Evolutionary conservation across 2,113 vertebrate genomes (phyloP), one percentile per base, ranked within the genome.

Genomic region (Clupea harengus): DNA sequence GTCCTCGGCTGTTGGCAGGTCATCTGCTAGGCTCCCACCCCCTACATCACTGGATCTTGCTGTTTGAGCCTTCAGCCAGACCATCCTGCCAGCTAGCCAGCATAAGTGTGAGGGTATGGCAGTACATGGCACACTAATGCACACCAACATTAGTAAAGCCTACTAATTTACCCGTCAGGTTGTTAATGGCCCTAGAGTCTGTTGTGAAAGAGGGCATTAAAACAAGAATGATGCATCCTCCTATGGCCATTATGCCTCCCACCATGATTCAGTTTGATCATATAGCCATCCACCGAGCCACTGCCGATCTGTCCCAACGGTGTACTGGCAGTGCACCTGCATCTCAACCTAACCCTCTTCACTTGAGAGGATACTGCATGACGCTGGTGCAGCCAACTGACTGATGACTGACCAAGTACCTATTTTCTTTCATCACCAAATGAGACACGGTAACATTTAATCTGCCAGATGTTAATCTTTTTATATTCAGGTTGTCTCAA

Each of bases 1-100:
- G 72, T 82, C 84, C 84, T 45, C 44, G 84, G 84, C 78, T 49
- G 45, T 78, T 32, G 78, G 81, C 85, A 82, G 50, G 86, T 86
- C 81, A 87, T 85, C 83, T 81, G 82, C 86, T 49, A 22, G 52
- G n/a, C 64, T 49, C 28, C 28, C 52, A 32, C 39, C 82, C 18
- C 54, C 75, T 46, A 81, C 84, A 85, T 54, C 39, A 64, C 81
- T 82, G 47, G 82, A 57, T 81, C 88, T 84, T 78, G 9, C 28
- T 44, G 72, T n/a, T 25, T 67, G 22, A 67, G 64, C 64, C 64
- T 25, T 52, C 83, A 57, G 57, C 85, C 32, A 82, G 85, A 84
- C 84, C 88, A 84, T 39, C 78, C 78, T 81, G 44, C 9, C 4
- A 78, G 52, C 44, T 32, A 52, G 85, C 47, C 57, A 54, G 46